These are phyloP conservation scores for Nomada ruficornis DNA, from an alignment of 2,888 invertebrate genomes.

Conservation along the genomic window DNA sequence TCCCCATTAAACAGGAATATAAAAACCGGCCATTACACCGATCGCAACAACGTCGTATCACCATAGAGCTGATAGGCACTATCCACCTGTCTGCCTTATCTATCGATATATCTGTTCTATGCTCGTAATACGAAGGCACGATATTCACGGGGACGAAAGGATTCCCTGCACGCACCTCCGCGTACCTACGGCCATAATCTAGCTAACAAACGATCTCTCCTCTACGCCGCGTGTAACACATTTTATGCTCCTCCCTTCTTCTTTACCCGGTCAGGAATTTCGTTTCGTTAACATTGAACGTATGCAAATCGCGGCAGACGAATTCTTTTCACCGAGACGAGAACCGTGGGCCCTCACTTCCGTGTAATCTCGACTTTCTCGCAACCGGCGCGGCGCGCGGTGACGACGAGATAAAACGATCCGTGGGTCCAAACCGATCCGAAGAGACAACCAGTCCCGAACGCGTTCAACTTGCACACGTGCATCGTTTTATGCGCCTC, in stretches of 20 bases:
- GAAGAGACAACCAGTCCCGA: neutral
- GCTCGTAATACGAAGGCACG: neutral
- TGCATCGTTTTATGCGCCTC: conserved; percentile 17
- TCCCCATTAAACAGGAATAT: neutral
- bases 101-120: neutral
- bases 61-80: neutral
- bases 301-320: conserved; percentile 53
- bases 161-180: neutral
- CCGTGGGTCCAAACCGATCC: conserved; percentile 16
- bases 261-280: conserved; percentile 40
- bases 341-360: conserved; percentile 22
- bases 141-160: neutral
- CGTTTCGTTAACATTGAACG: conserved; percentile 55
- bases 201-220: conserved; percentile 18
- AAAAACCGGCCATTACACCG: neutral
- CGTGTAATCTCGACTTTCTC: conserved; percentile 57
- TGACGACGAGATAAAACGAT: conserved; percentile 50
- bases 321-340: conserved; percentile 35
- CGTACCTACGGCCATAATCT: too few species aligned
- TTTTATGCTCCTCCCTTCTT: conserved; percentile 15
- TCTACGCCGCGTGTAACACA: conserved; percentile 11
- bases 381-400: conserved; percentile 1
- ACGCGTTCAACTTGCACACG: conserved; percentile 33
- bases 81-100: neutral
- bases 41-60: neutral